phyloP scores from a whole-genome alignment of 2,797 vertebrate species.

The Poecilia gillii region DNA sequence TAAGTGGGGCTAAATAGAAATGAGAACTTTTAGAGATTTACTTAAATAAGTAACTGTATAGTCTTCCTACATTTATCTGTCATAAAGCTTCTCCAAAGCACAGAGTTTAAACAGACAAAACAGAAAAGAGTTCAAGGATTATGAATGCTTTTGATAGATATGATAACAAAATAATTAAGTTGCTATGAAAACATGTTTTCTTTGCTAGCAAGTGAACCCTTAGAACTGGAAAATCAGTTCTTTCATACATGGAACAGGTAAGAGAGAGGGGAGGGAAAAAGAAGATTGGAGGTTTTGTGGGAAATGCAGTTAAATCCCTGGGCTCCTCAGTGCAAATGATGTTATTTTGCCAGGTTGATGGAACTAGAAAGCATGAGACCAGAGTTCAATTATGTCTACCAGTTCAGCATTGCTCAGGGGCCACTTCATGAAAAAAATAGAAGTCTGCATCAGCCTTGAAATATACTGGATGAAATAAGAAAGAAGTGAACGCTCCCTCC shows the following conservation, averaged over 20 bases:
- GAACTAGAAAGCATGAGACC: constrained; percentile 45
- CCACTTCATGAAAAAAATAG: constrained; percentile 35
- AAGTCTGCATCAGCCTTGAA: constrained; percentile 65
- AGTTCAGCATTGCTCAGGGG: constrained; percentile 67
- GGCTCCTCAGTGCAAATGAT: constrained; percentile 56
- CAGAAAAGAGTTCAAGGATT: neutral
- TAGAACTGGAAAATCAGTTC: neutral
- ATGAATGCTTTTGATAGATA: neutral
- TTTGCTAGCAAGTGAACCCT: neutral
- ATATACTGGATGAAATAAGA: constrained; percentile 76
- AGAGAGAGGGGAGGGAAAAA: neutral
- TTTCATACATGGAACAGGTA: neutral
- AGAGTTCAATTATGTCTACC: constrained; percentile 54
- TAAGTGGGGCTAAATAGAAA: neutral
- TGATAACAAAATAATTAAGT: neutral
- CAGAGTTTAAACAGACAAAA: neutral
- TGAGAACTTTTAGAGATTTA: neutral
- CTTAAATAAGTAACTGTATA: neutral
- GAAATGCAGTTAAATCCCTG: constrained; percentile 39
- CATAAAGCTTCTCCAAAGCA: neutral
- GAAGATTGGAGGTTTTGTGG: constrained; percentile 34
- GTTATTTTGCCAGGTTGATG: constrained; percentile 61
- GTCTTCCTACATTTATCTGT: neutral
- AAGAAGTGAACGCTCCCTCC: constrained; percentile 63
- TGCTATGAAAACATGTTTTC: neutral